Percentiles rank a stretch among this genome's conserved stretches.
Evolutionary conservation across 2,888 invertebrate species (phyloP).

Genomic region (Busseola fusca): DNA sequence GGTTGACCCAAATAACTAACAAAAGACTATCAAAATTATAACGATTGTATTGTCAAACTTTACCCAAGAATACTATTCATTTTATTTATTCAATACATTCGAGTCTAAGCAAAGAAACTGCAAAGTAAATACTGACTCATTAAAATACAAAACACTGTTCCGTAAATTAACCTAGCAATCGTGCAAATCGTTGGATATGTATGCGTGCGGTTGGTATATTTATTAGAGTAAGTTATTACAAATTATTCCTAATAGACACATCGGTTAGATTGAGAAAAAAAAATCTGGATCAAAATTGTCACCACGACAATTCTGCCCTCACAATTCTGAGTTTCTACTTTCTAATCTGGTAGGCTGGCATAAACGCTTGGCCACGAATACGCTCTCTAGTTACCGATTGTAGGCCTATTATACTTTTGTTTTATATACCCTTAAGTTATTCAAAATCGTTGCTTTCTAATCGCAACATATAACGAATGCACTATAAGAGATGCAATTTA

Average conservation of each 20-base stretch:
- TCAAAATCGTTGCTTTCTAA: constrained; percentile 78
- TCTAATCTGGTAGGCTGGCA: constrained; percentile 80
- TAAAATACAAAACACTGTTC: constrained; percentile 54
- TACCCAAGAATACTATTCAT: constrained; percentile 47
- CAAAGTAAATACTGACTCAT: constrained; percentile 57
- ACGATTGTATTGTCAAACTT: constrained; percentile 51
- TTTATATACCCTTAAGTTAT: constrained; percentile 77
- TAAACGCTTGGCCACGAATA: constrained; percentile 79
- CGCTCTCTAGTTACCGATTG: constrained; percentile 78
- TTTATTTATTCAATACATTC: constrained; percentile 48
- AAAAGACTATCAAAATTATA: constrained; percentile 62
- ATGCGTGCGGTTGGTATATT: constrained; percentile 45
- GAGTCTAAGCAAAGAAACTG: constrained; percentile 40
- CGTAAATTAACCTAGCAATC: constrained; percentile 63
- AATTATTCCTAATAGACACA: constrained; percentile 12
- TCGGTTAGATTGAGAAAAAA: constrained; percentile 40
- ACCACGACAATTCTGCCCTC: constrained; percentile 70
- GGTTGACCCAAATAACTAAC: constrained; percentile 66
- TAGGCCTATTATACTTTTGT: constrained; percentile 80
- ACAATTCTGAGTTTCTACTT: constrained; percentile 80
- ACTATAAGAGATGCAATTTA: constrained; percentile 36
- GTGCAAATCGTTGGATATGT: constrained; percentile 57
- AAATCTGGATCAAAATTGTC: constrained; percentile 63
- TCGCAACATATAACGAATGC: constrained; percentile 67
- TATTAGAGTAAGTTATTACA: constrained; percentile 18